Conservation (phyloP, 1,140 invertebrate species). For the Bombus vancouverensis region DNA sequence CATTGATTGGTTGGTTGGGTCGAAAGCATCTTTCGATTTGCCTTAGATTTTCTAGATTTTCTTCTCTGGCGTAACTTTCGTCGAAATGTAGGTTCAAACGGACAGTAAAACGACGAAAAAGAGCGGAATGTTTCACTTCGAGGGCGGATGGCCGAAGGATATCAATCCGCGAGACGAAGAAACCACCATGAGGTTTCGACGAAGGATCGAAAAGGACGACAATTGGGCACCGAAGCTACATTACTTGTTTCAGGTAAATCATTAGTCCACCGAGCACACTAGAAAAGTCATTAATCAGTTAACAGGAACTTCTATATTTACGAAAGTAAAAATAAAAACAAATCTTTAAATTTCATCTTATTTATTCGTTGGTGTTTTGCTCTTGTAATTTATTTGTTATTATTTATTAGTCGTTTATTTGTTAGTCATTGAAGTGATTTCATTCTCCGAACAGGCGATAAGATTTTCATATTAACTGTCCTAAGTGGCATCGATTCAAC, state of each 20-base stretch:
- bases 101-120: conserved; percentile 88
- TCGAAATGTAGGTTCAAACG: conserved; percentile 84
- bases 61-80: background rate
- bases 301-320: too few relatives aligned
- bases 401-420: too few relatives aligned
- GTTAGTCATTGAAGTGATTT: too few relatives aligned
- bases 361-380: too few relatives aligned
- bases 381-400: too few relatives aligned
- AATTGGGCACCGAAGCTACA: conserved; percentile 91
- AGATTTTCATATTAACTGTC: too few relatives aligned
- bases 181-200: conserved; percentile 91
- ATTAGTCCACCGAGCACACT: background rate
- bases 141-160: conserved; percentile 98
- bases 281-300: too few relatives aligned
- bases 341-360: too few relatives aligned
- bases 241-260: conserved; percentile 84
- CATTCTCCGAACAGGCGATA: too few relatives aligned
- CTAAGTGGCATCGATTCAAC: too few relatives aligned
- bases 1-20: too few relatives aligned
- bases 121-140: conserved; percentile 93
- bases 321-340: background rate
- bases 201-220: conserved; percentile 98
- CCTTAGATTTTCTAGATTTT: too few relatives aligned
- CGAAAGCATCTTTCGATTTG: background rate
- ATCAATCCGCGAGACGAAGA: conserved; percentile 95